phyloP scores from a whole-genome alignment of 2,113 vertebrate genomes.

The Menura novaehollandiae region DNA sequence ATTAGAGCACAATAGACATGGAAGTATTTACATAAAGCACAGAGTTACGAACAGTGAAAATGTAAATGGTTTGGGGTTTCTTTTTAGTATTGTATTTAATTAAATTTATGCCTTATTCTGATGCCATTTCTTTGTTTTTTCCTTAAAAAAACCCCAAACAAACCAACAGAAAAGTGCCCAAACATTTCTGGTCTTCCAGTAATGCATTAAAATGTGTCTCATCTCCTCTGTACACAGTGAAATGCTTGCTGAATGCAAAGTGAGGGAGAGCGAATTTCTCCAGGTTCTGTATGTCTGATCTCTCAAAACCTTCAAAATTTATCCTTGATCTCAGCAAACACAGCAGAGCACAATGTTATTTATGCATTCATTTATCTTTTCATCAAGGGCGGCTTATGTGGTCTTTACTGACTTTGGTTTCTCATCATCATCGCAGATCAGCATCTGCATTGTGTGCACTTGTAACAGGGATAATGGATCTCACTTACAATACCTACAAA shows the following conservation, averaged over 20 bases:
- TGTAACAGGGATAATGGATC: conserved; percentile 89
- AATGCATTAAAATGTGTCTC: conserved; percentile 78
- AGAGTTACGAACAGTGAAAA: conserved; percentile 58
- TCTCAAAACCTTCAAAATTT: conserved; percentile 90
- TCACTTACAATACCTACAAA: conserved; percentile 86
- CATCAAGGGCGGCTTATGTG: conserved; percentile 89
- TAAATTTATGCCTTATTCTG: conserved; percentile 50
- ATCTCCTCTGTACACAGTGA: conserved; percentile 74
- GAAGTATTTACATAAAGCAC: conserved; percentile 72
- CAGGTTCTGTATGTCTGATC: conserved; percentile 86
- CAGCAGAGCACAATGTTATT: conserved; percentile 84
- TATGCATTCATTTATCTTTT: conserved; percentile 93
- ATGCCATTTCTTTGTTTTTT: conserved; percentile 47
- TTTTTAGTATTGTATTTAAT: conserved; percentile 47
- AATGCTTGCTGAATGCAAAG: conserved; percentile 78
- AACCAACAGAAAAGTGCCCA: conserved; percentile 33
- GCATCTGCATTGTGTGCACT: conserved; percentile 82
- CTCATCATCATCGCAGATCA: conserved; percentile 81
- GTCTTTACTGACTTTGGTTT: conserved; percentile 87
- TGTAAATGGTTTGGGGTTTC: not conserved
- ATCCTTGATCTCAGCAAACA: conserved; percentile 94
- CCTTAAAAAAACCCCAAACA: not conserved
- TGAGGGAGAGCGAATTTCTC: conserved; percentile 79
- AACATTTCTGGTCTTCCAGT: conserved; percentile 70
- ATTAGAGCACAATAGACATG: conserved; percentile 72